These are phyloP conservation scores for Gadus macrocephalus DNA, from an alignment of 2,113 vertebrate genomes.

Conservation along the genomic window DNA sequence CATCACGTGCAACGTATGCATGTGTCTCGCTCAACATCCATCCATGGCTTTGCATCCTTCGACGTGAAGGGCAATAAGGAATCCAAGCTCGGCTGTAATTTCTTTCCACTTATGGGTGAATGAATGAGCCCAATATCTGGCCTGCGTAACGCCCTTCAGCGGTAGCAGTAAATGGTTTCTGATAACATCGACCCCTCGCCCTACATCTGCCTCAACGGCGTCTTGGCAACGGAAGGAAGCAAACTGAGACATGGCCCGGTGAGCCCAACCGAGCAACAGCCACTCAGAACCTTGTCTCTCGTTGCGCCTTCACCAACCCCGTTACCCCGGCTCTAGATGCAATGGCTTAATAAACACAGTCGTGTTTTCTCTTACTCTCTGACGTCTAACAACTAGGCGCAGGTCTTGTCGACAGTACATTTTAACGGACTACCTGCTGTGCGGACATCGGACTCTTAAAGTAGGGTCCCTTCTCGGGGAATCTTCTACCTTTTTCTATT, in stretches of 20 bases:
- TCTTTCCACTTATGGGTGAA: slow-evolving; percentile 54
- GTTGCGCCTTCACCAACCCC: slow-evolving; percentile 24
- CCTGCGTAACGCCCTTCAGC: neutral
- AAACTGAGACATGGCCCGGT: slow-evolving; percentile 20
- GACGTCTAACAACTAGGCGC: too few species aligned
- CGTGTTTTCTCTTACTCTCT: too few species aligned
- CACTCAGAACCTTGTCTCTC: slow-evolving; percentile 23
- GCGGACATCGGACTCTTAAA: too few species aligned
- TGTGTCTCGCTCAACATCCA: too few species aligned
- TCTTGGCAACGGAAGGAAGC: neutral
- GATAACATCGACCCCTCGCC: slow-evolving; percentile 33
- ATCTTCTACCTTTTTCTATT: too few species aligned
- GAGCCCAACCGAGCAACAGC: neutral
- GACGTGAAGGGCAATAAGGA: slow-evolving; percentile 10
- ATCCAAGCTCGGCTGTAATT: slow-evolving; percentile 22
- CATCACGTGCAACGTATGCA: too few species aligned
- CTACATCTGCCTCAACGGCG: neutral
- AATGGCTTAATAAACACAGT: too few species aligned
- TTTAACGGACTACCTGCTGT: too few species aligned
- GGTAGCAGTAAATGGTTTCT: slow-evolving; percentile 16
- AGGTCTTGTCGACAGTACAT: too few species aligned
- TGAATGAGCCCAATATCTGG: slow-evolving; percentile 32
- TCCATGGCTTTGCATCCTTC: too few species aligned
- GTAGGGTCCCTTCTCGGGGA: too few species aligned
- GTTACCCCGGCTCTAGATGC: slow-evolving; percentile 7